phyloP scores from a whole-genome alignment of 2,888 invertebrate species.

The Chydorus sphaericus region DNA sequence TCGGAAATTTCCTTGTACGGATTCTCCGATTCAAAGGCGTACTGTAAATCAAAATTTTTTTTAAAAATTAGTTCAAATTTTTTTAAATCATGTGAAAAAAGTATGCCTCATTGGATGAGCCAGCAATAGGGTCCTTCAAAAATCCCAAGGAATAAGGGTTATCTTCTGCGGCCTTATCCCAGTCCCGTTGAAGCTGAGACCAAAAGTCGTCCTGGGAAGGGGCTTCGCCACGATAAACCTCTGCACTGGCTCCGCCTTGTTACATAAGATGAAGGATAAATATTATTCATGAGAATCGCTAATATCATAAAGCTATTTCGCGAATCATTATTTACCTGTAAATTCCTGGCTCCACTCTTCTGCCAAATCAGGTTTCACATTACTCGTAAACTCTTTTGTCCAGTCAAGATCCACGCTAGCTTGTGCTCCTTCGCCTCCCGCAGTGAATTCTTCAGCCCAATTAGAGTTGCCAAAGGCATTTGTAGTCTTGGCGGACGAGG shows the following conservation, averaged over 20 bases:
- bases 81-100: slow-evolving; percentile 10
- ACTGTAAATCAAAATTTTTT: slow-evolving; percentile 30
- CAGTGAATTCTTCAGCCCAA: slow-evolving; percentile 29
- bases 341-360: slow-evolving; percentile 16
- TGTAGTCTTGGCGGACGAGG: background rate
- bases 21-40: slow-evolving; percentile 69
- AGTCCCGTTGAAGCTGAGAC: slow-evolving; percentile 54
- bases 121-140: background rate
- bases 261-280: background rate
- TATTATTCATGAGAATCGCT: no score
- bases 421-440: slow-evolving; percentile 19
- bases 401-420: slow-evolving; percentile 15
- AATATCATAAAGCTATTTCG: no score
- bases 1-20: slow-evolving; percentile 60
- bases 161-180: slow-evolving; percentile 54
- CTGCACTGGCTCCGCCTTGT: slow-evolving; percentile 4
- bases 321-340: background rate
- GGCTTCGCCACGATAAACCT: background rate
- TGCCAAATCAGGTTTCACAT: slow-evolving; percentile 14
- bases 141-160: slow-evolving; percentile 19
- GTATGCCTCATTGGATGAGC: slow-evolving; percentile 3
- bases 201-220: slow-evolving; percentile 32
- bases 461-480: slow-evolving; percentile 24
- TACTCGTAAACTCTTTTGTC: slow-evolving; percentile 16
- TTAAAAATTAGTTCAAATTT: background rate